Conservation (phyloP, 2,888 invertebrate species). For the Drosophila imparisetae region DNA sequence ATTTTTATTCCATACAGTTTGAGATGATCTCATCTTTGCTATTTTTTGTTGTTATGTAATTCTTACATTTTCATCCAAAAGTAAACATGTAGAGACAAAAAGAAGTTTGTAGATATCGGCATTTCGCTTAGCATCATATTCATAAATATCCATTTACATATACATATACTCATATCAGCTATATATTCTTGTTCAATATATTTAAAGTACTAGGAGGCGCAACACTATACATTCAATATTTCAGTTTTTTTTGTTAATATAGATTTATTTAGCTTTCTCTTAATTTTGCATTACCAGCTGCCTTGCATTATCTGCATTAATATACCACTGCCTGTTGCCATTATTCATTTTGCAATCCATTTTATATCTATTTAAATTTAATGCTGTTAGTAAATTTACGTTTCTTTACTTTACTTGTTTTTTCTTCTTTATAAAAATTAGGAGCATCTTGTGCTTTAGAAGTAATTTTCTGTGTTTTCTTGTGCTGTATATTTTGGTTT, state of each 20-base stretch:
- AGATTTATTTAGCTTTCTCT: conserved; percentile 49
- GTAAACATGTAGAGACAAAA: conserved; percentile 64
- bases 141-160: conserved; percentile 72
- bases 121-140: conserved; percentile 52
- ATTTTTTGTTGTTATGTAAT: conserved; percentile 47
- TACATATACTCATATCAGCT: conserved; percentile 58
- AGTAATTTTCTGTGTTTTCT: conserved; percentile 43
- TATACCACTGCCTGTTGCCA: conserved; percentile 26
- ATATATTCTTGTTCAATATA: conserved; percentile 68
- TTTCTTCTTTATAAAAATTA: conserved; percentile 45
- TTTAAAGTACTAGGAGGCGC: conserved; percentile 76
- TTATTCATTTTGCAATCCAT: conserved; percentile 29
- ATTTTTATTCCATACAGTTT: conserved; percentile 58
- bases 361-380: conserved; percentile 55
- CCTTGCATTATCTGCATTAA: conserved; percentile 24
- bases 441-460: conserved; percentile 50
- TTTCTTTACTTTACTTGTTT: conserved; percentile 25
- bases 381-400: conserved; percentile 46
- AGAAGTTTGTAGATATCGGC: conserved; percentile 61
- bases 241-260: conserved; percentile 43
- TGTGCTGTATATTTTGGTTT: conserved; percentile 49
- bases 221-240: conserved; percentile 79
- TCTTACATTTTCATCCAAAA: conserved; percentile 52
- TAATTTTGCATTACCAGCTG: conserved; percentile 32
- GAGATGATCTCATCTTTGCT: conserved; percentile 49